phyloP scores from a whole-genome alignment of 1,140 invertebrate species.

The Zaprionus inermis region DNA sequence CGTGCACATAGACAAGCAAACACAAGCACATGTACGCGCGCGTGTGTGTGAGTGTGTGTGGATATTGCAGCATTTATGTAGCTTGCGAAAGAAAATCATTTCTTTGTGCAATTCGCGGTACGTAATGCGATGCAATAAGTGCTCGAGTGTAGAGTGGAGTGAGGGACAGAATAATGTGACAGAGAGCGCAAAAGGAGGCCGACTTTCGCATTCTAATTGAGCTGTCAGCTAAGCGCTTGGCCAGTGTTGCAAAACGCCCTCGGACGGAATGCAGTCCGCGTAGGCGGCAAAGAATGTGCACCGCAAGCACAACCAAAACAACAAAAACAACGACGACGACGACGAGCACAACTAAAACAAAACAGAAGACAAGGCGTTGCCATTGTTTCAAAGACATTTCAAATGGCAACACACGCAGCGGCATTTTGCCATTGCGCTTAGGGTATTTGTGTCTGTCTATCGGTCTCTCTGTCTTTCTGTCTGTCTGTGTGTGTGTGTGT shows the following conservation, averaged over 20 bases:
- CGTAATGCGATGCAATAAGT: constrained; percentile 14
- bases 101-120: constrained; percentile 39
- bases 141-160: constrained; percentile 1
- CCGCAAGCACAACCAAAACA: constrained; percentile 15
- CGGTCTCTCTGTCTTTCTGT: constrained; percentile 13
- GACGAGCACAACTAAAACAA: constrained; percentile 28
- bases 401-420: constrained; percentile 27
- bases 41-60: not conserved
- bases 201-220: constrained; percentile 65
- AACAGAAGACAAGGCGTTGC: constrained; percentile 55
- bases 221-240: constrained; percentile 42
- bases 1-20: not conserved
- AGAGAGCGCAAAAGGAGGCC: constrained; percentile 23
- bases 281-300: constrained; percentile 45
- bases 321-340: constrained; percentile 23
- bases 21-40: not conserved
- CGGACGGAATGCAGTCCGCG: constrained; percentile 17
- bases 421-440: constrained; percentile 1
- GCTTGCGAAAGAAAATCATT: constrained; percentile 56
- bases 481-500: constrained; percentile 33
- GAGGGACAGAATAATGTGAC: constrained; percentile 5
- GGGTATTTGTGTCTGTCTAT: not conserved
- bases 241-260: constrained; percentile 65
- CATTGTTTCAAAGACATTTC: constrained; percentile 55
- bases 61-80: constrained; percentile 43